Conservation (phyloP, 2,888 invertebrate genomes). For the Protophormia terraenovae region DNA sequence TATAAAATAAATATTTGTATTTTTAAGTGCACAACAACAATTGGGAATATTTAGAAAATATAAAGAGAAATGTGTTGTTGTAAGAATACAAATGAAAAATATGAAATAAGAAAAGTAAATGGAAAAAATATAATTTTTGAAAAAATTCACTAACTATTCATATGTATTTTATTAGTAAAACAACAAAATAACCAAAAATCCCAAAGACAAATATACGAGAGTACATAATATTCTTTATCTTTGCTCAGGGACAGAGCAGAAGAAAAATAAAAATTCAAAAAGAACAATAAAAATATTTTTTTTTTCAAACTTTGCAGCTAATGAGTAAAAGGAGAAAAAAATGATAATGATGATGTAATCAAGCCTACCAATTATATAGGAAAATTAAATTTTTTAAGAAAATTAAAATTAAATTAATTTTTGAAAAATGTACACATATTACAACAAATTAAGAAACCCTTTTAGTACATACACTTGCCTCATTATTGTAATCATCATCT, state of each 20-base stretch:
- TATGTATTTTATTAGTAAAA: neutral
- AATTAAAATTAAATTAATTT: neutral
- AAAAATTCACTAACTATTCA: neutral
- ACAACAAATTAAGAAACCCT: neutral
- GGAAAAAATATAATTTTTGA: neutral
- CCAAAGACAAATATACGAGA: neutral
- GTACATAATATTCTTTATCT: neutral
- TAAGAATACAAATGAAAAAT: neutral
- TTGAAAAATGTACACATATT: neutral
- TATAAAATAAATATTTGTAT: neutral
- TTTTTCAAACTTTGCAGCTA: constrained; percentile 16
- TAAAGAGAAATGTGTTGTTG: neutral
- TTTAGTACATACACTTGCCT: constrained; percentile 55
- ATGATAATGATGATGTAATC: constrained; percentile 56
- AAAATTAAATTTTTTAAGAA: too few species aligned
- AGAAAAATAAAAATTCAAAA: constrained; percentile 9
- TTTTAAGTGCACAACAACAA: constrained; percentile 4
- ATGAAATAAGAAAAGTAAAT: neutral
- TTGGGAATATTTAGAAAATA: neutral
- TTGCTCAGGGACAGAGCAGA: neutral
- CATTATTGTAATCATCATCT: constrained; percentile 28
- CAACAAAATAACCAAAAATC: neutral
- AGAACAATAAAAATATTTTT: neutral
- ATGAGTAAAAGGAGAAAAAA: neutral
- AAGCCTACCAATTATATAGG: constrained; percentile 14